A percentile compares a stretch with the other conserved stretches of the same genome.
Evolutionary conservation across 2,113 vertebrate genomes (phyloP).

Genomic region (Machaerirhynchus nigripectus): DNA sequence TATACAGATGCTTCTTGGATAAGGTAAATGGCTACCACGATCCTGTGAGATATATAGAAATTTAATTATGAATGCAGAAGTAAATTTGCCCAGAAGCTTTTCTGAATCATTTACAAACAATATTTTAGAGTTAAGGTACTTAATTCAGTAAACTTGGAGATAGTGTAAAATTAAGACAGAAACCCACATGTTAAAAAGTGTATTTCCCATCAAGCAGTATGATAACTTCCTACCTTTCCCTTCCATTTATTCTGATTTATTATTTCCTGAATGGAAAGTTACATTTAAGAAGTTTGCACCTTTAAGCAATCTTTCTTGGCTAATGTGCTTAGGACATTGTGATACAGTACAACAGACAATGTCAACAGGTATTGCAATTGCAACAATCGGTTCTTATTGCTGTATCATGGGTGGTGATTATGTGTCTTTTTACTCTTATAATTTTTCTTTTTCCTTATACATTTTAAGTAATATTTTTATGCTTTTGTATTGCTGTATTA

Average conservation of each 20-base stretch:
- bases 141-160: background rate
- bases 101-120: background rate
- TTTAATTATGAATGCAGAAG: background rate
- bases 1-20: background rate
- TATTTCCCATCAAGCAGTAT: background rate
- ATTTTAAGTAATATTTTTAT: background rate
- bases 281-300: background rate
- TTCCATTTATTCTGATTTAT: background rate
- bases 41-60: background rate
- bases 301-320: background rate
- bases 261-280: background rate
- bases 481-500: background rate
- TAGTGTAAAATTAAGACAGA: background rate
- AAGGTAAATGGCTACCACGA: background rate
- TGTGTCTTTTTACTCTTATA: background rate
- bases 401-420: background rate
- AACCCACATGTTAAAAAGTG: background rate
- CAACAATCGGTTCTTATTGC: background rate
- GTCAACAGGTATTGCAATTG: background rate
- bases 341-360: background rate
- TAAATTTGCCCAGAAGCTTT: background rate
- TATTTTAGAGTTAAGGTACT: background rate
- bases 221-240: fast-evolving
- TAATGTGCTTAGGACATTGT: background rate
- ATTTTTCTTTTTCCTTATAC: background rate